These are phyloP conservation scores for Ophion ventricosus DNA, from an alignment of 2,888 invertebrate species.

Conservation along the genomic window DNA sequence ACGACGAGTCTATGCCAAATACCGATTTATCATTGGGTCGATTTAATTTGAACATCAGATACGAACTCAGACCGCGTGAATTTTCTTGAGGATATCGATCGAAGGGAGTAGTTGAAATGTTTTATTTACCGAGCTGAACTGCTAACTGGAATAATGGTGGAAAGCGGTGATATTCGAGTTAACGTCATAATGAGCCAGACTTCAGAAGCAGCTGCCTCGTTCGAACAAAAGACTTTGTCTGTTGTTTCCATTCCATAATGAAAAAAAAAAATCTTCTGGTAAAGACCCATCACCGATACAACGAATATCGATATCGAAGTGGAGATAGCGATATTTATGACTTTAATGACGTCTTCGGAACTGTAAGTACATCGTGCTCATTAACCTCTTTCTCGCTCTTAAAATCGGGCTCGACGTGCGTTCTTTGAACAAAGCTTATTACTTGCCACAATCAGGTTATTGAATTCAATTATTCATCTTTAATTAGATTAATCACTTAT, in stretches of 20 bases:
- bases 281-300: not conserved
- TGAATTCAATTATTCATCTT: no score
- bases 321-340: no score
- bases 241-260: not conserved
- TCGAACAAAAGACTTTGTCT: not conserved
- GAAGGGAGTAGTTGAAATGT: not conserved
- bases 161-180: not conserved
- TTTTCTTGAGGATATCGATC: not conserved
- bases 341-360: no score
- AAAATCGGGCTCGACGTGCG: no score
- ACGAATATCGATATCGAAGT: not conserved
- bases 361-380: no score
- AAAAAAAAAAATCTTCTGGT: not conserved
- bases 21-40: not conserved
- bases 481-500: no score
- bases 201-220: not conserved
- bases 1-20: not conserved
- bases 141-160: constrained; percentile 18
- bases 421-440: no score
- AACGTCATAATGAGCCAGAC: not conserved
- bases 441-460: no score
- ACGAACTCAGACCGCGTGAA: not conserved
- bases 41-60: not conserved
- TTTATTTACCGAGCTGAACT: not conserved
- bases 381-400: no score